These are phyloP conservation scores for Rostratula benghalensis DNA, from an alignment of 2,113 vertebrate genomes.

Conservation along the genomic window DNA sequence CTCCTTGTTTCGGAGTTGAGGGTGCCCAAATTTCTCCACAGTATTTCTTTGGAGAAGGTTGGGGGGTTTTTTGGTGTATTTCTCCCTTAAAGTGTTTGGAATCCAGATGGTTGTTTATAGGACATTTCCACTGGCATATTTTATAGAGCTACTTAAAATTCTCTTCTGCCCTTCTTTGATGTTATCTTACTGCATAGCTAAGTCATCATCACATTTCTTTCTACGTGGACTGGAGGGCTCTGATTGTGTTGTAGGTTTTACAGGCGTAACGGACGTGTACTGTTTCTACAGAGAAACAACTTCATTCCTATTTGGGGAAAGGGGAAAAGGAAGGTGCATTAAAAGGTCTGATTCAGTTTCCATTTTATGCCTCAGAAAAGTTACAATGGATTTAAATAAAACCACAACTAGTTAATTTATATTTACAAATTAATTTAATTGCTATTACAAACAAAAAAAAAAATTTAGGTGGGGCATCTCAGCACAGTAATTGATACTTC, in stretches of 20 bases:
- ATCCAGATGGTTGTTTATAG: background rate
- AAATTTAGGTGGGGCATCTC: background rate
- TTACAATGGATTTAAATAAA: background rate
- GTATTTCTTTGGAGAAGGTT: background rate
- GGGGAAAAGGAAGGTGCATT: background rate
- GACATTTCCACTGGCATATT: slow-evolving; percentile 2
- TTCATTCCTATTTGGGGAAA: background rate
- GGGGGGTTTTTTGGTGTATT: background rate
- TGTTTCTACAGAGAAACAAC: background rate
- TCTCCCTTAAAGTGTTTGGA: background rate
- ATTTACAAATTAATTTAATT: background rate
- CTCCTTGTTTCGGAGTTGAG: background rate
- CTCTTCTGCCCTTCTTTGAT: slow-evolving; percentile 21
- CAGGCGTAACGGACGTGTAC: background rate
- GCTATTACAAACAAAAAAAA: background rate
- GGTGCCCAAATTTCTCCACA: background rate
- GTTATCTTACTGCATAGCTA: background rate
- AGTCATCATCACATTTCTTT: background rate
- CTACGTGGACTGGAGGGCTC: background rate
- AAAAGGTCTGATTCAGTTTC: background rate
- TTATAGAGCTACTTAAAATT: slow-evolving; percentile 2
- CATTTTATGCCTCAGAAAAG: background rate
- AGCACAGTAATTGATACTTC: background rate
- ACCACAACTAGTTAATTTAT: background rate
- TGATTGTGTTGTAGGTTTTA: background rate